Conservation (phyloP, 2,113 vertebrate species). For the Ivindomyrus marchei region DNA sequence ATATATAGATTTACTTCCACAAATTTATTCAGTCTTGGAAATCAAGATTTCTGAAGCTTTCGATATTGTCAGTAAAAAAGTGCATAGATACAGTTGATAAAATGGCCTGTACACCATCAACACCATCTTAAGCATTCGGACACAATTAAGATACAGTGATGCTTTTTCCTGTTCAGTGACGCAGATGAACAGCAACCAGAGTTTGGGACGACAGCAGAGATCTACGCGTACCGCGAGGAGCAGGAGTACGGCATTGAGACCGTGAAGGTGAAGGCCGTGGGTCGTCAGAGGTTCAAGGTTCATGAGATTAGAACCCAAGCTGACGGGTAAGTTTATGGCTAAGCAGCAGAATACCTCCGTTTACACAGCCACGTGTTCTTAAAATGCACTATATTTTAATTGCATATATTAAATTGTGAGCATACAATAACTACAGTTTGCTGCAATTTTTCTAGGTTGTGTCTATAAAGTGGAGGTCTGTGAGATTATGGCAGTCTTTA, state of each 20-base stretch:
- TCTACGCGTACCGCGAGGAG: conserved; percentile 92
- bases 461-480: not conserved
- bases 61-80: not conserved
- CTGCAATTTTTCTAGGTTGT: not conserved
- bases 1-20: not conserved
- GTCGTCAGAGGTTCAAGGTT: conserved; percentile 92
- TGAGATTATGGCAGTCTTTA: not conserved
- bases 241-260: conserved; percentile 93
- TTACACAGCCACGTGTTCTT: not conserved
- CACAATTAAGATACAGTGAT: not conserved
- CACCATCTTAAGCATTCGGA: not conserved
- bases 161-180: conserved; percentile 53
- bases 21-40: not conserved
- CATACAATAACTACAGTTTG: not conserved
- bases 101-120: too few relatives aligned
- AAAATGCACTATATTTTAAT: not conserved
- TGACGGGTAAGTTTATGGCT: conserved; percentile 74
- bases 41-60: not conserved
- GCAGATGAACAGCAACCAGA: conserved; percentile 70
- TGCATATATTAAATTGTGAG: not conserved
- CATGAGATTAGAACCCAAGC: conserved; percentile 91
- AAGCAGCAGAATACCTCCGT: not conserved
- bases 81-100: not conserved
- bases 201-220: conserved; percentile 95
- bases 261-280: conserved; percentile 94